Evolutionary conservation across 1,140 invertebrate species (phyloP).

Genomic region (Tyrophagus putrescentiae): DNA sequence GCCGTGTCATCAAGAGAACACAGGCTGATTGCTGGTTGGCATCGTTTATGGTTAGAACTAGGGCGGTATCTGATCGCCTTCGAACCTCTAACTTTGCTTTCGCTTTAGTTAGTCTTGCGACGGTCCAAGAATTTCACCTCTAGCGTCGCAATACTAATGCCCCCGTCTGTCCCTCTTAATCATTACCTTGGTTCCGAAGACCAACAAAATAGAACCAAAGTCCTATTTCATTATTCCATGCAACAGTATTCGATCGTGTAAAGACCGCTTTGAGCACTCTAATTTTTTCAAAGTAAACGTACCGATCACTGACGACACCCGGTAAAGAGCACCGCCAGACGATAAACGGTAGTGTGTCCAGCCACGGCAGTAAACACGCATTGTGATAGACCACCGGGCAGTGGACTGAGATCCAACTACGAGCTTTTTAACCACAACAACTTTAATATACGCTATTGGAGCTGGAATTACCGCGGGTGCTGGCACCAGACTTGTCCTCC

Average conservation of each 20-base stretch:
- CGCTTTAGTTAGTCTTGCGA: slow-evolving; percentile 54
- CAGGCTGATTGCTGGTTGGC: slow-evolving; percentile 54
- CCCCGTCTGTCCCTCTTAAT: slow-evolving; percentile 40
- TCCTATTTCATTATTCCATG: slow-evolving; percentile 70
- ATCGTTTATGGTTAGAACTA: slow-evolving; percentile 75
- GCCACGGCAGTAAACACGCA: slow-evolving; percentile 1
- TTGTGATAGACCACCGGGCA: slow-evolving; percentile 38
- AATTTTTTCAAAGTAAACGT: slow-evolving; percentile 63
- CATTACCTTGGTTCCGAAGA: slow-evolving; percentile 50
- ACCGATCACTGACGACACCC: slow-evolving; percentile 35
- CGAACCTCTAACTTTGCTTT: slow-evolving; percentile 68
- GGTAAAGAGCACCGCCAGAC: slow-evolving; percentile 32
- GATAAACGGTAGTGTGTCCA: slow-evolving; percentile 24
- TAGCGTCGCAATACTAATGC: slow-evolving; percentile 44
- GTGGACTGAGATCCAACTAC: slow-evolving; percentile 35
- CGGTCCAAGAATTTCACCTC: slow-evolving; percentile 55
- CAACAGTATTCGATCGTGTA: slow-evolving; percentile 45
- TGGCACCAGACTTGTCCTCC: slow-evolving; percentile 68
- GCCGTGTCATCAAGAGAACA: slow-evolving; percentile 36
- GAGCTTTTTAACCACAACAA: slow-evolving; percentile 39
- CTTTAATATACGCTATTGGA: slow-evolving; percentile 76
- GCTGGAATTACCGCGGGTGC: slow-evolving; percentile 69
- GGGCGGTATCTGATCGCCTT: slow-evolving; percentile 66
- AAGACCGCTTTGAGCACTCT: slow-evolving; percentile 40
- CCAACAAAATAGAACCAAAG: slow-evolving; percentile 51